Evolutionary conservation across 2,113 vertebrate species (phyloP), one percentile per base, ranked within the genome.

Genomic region (Australoheros scitulus): DNA sequence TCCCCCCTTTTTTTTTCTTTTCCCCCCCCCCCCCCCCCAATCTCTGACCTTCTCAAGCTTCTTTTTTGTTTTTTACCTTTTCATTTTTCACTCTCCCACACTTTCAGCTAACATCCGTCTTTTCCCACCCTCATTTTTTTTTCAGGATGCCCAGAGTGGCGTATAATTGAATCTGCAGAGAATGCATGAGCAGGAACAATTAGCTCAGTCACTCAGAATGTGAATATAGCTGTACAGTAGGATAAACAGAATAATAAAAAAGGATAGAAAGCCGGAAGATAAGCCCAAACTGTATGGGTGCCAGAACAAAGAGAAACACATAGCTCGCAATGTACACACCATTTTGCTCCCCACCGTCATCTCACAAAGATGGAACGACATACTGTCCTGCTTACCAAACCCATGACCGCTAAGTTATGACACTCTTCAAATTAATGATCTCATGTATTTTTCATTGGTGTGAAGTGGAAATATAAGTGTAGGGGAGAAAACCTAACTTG

Each of bases 161-260:
- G 93, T 94, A 94, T 95, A 93, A 96, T 96, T 83, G 91, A 88
- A 94, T 93, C 95, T 92, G 95, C 94, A 92, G 95, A 94, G 92
- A 92, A 91, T 59, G 79, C 76, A 87, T 29, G 57, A 95, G 93
- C 95, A 92, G 88, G 93, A 96, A 95, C 24, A 92, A 96, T 94
- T 93, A 94, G 85, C 52, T 91, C 92, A 92, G 94, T 93, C 85
- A 90, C 88, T 93, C 89, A 94, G 90, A 93, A 91, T 88, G 91
- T 89, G 93, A 91, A 94, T 92, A 89, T 91, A 85, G 85, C 90
- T 93, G 89, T 91, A 83, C 89, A 93, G 86, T 91, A 92, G 95
- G 93, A 96, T 93, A 91, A 93, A 93, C 90, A 80, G 75, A 88
- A 89, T 84, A 60, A 64, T 77, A 84, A 76, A 84, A 77, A 70